These are phyloP conservation scores for Neoniphon sammara DNA, from an alignment of 2,797 vertebrate genomes.

Conservation along the genomic window DNA sequence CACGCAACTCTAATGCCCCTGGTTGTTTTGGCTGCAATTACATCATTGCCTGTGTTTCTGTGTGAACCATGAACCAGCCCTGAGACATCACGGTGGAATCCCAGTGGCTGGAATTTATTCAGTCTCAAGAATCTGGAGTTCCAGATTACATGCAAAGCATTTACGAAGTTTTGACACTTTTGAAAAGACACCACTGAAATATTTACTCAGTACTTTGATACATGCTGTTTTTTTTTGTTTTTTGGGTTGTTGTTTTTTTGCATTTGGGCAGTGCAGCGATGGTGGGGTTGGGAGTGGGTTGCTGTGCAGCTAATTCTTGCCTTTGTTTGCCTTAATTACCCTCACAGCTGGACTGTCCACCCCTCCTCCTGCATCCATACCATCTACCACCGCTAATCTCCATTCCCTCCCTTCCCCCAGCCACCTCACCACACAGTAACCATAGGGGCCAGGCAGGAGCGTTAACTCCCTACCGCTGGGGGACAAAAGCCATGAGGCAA, in stretches of 20 bases:
- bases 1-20: too few species aligned
- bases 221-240: too few species aligned
- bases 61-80: too few species aligned
- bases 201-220: constrained; percentile 6
- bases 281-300: not conserved
- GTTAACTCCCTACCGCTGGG: not conserved
- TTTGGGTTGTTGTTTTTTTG: too few species aligned
- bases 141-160: too few species aligned
- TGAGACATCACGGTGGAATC: too few species aligned
- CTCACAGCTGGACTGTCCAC: constrained; percentile 67
- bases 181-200: too few species aligned
- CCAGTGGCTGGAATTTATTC: not conserved
- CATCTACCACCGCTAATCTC: not conserved
- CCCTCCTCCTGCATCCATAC: not conserved
- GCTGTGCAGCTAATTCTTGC: constrained; percentile 56
- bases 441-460: not conserved
- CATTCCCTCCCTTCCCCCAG: not conserved
- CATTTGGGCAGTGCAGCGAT: constrained; percentile 21
- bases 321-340: constrained; percentile 67
- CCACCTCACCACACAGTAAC: constrained; percentile 3
- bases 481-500: constrained; percentile 8
- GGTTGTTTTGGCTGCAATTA: too few species aligned
- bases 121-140: too few species aligned
- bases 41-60: too few species aligned
- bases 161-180: too few species aligned